Percentiles rank a stretch among this genome's conserved stretches.
Evolutionary conservation across 2,797 vertebrate species (phyloP).

Genomic region (Microcaecilia unicolor): DNA sequence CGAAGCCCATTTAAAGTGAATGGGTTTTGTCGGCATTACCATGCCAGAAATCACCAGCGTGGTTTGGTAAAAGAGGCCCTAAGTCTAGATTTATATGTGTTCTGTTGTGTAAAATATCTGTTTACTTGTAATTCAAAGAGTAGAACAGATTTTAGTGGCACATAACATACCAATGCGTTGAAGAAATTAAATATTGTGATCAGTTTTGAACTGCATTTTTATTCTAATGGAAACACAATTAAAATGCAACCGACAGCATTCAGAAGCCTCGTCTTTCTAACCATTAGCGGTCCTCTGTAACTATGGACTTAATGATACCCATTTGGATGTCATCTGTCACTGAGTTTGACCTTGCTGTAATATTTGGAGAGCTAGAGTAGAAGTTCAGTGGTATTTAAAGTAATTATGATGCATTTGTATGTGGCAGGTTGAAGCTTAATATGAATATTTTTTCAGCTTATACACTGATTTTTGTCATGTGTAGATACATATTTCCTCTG

Average conservation of each 20-base stretch:
- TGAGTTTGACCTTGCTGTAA: background rate
- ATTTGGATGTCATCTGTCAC: rapidly evolving
- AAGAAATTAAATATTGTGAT: background rate
- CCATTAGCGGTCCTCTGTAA: background rate
- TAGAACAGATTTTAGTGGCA: background rate
- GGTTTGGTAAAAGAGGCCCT: too few species aligned
- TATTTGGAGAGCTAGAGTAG: background rate
- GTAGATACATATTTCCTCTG: background rate
- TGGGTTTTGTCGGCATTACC: too few species aligned
- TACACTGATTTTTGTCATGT: background rate
- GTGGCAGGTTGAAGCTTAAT: background rate
- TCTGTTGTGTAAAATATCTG: background rate
- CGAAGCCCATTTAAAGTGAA: too few species aligned
- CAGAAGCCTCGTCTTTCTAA: too few species aligned
- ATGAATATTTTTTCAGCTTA: background rate
- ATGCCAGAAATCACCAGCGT: too few species aligned
- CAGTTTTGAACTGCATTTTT: background rate
- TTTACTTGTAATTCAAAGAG: slow-evolving; percentile 5
- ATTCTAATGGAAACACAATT: too few species aligned
- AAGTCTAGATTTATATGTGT: background rate
- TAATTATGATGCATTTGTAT: background rate
- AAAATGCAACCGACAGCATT: too few species aligned
- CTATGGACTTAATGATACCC: background rate
- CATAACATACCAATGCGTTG: background rate
- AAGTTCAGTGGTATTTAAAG: background rate